Evolutionary conservation across 2,888 invertebrate species (phyloP), one percentile per base, ranked within the genome.

Genomic region (Lasioglossum vierecki): DNA sequence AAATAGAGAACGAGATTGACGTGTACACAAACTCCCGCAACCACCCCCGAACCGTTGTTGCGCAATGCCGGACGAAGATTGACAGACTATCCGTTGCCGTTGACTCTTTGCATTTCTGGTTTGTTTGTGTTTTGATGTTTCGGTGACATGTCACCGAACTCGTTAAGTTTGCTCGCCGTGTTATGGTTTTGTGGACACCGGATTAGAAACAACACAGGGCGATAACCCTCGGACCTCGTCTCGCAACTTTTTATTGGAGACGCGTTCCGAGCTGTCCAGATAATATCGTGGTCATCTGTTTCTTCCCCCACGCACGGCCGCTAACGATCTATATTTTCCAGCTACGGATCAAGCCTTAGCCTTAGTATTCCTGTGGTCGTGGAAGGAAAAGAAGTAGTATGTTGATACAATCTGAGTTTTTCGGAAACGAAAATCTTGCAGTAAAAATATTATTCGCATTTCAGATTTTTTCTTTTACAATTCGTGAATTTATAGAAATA

Each of bases 111-210:
- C 53, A 82, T 72, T n/a, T 26, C 41, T 1, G 13, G 13, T 11
- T 5, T 35, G 83, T 83, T 53, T 75, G 41, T 18, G 35, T 71
- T 83, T 71, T 44, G 60, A 75, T 35, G 26, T 57, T 18, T 46
- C 72, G 11, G 11, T 30, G 41, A 49, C 77, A 30, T 9, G 49
- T 57, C 63, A 35, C 18, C 63, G 15, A 35, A 15, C 18, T 26
- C 63, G 63, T 30, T 15, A 63, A 63, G 30, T 63, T 63, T 30
- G 30, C 35, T 63, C 63, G 63, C 18, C 18, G 26, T 15, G 63
- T 30, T 63, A 63, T 63, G 63, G 63, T 63, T 63, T 63, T 30
- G 30, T 18, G 15, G 15, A 8, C 3, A 3, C 2, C 63, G 63
- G 63, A 35, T 63, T 30, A 63, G 30, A 63, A 15, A 18, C 63